Evolutionary conservation across 2,797 vertebrate species (phyloP).

Genomic region (Sebastes minor): DNA sequence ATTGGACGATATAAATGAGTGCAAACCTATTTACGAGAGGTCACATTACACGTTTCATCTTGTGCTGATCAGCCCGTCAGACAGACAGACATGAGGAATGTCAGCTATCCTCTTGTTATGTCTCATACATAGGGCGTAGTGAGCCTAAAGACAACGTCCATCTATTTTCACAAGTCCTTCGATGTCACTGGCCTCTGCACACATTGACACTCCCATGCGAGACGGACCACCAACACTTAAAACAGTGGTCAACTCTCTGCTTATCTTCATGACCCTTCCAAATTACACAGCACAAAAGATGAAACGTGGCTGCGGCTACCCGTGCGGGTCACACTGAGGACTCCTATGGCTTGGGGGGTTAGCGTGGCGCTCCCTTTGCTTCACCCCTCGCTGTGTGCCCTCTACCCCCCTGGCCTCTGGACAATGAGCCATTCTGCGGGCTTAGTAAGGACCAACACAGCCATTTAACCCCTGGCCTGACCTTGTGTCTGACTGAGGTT

Average conservation of each 20-base stretch:
- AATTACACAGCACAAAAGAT: conserved; percentile 76
- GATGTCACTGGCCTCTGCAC: conserved; percentile 57
- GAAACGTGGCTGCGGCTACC: conserved; percentile 62
- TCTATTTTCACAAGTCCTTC: conserved; percentile 73
- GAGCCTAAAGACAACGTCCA: conserved; percentile 63
- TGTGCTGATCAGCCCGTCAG: conserved; percentile 15
- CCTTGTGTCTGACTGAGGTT: conserved; percentile 76
- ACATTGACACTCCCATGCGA: conserved; percentile 28
- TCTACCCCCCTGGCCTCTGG: conserved; percentile 56
- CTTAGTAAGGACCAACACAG: conserved; percentile 68
- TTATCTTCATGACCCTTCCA: conserved; percentile 72
- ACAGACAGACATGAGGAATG: conserved; percentile 57
- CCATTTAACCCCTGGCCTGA: conserved; percentile 82
- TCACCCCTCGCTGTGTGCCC: conserved; percentile 70
- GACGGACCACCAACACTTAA: conserved; percentile 72
- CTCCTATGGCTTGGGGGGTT: conserved; percentile 73
- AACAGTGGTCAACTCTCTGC: conserved; percentile 67
- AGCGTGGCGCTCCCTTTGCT: conserved; percentile 34
- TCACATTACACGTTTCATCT: conserved; percentile 3
- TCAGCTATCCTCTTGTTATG: conserved; percentile 70
- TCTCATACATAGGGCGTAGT: conserved; percentile 62
- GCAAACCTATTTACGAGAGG: background rate
- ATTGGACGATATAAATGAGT: background rate
- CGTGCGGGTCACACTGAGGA: conserved; percentile 71
- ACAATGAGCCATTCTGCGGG: conserved; percentile 81